Conservation (phyloP, 2,888 invertebrate genomes). For the Alloplasta piceator region DNA sequence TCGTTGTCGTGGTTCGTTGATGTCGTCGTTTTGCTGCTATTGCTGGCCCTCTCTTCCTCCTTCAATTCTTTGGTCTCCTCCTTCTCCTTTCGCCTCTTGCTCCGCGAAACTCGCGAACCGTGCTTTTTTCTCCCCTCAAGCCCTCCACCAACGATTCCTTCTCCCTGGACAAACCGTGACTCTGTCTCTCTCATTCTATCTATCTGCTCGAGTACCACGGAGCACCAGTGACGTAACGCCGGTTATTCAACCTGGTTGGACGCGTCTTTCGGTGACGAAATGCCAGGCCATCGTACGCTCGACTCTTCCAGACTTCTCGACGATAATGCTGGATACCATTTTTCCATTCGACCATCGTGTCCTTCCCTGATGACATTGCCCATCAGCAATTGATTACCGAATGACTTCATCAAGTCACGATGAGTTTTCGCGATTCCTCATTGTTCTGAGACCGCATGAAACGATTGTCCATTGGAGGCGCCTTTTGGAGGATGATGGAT, state of each 20-base stretch:
- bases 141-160: background rate
- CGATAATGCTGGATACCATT: background rate
- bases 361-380: too few species aligned
- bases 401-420: background rate
- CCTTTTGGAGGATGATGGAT: background rate
- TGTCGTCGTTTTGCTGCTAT: conserved; percentile 59
- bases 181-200: conserved; percentile 25
- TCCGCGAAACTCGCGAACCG: conserved; percentile 48
- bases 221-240: conserved; percentile 81
- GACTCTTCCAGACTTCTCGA: conserved; percentile 72
- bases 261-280: conserved; percentile 78
- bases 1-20: conserved; percentile 51
- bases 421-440: background rate
- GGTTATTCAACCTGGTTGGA: conserved; percentile 82
- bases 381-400: too few species aligned
- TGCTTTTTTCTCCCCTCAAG: conserved; percentile 26
- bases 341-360: background rate
- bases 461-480: background rate
- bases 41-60: conserved; percentile 62
- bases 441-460: background rate
- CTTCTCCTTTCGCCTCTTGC: conserved; percentile 49
- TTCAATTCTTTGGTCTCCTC: conserved; percentile 55
- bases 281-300: conserved; percentile 76
- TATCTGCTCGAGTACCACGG: conserved; percentile 66
- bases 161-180: conserved; percentile 59